Evolutionary conservation across 1,140 invertebrate species (phyloP).

Genomic region (Caligus rogercresseyi): DNA sequence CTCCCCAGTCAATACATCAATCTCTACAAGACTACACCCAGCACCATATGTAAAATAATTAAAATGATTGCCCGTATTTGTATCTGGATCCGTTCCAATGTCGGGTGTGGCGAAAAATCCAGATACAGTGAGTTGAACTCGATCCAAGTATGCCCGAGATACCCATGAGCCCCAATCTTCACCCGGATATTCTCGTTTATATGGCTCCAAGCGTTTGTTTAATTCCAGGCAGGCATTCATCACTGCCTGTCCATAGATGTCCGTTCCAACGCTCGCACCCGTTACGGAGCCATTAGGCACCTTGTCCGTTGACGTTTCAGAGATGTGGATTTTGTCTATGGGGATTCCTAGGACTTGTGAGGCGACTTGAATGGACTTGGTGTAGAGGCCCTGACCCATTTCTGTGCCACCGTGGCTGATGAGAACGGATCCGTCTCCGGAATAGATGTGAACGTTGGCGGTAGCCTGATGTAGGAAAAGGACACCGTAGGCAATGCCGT

Average conservation of each 20-base stretch:
- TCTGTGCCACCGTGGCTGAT: constrained; percentile 79
- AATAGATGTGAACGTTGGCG: constrained; percentile 66
- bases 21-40: constrained; percentile 60
- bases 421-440: constrained; percentile 66
- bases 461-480: constrained; percentile 68
- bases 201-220: constrained; percentile 52
- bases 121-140: constrained; percentile 60
- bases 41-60: constrained; percentile 64
- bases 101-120: constrained; percentile 42
- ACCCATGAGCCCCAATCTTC: constrained; percentile 67
- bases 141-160: constrained; percentile 51
- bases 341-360: constrained; percentile 48
- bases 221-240: constrained; percentile 65
- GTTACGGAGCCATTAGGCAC: constrained; percentile 83
- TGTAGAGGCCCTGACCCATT: constrained; percentile 90
- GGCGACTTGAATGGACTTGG: constrained; percentile 66
- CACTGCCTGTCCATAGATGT: constrained; percentile 87
- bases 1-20: constrained; percentile 70
- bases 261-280: constrained; percentile 72
- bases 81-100: not conserved
- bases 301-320: constrained; percentile 74
- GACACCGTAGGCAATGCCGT: constrained; percentile 64
- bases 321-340: constrained; percentile 58
- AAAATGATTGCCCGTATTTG: constrained; percentile 30
- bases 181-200: constrained; percentile 53